Evolutionary conservation across 2,797 vertebrate species (phyloP), one percentile per base, ranked within the genome.

Genomic region (Peromyscus aztecus): DNA sequence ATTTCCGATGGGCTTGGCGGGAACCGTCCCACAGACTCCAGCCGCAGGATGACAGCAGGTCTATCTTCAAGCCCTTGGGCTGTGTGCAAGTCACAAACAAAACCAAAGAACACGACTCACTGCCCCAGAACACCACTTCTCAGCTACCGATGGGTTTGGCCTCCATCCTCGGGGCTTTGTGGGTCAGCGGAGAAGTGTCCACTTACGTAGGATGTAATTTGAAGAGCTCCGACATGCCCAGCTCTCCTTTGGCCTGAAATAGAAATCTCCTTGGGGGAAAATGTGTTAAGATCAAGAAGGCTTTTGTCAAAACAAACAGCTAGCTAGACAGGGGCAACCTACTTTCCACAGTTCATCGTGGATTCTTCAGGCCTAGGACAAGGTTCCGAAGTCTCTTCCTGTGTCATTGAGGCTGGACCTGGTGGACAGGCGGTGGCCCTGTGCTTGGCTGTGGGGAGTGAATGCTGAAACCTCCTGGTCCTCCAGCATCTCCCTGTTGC

Each of bases 201-300:
- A 97, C 97, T 98, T 98, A 96, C 8, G 40, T 6, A 94, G 92
- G 97, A 75, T 97, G 37, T 98, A 97, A 98, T 98, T 97, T 97
- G 94, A 96, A 88, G 95, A 91, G 94, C 55, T 96, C 67, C 63
- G n/a, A 93, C 84, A 95, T 92, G 88, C 49, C 83, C 75, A 96
- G 81, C 73, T 97, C 43, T 34, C 71, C 83, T 75, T 94, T 82
- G 91, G 81, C 84, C 75, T 91, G 89, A 96, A 97, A 97, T 97
- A 97, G 96, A 97, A 89, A 89, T 65, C 23, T 94, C 55, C 88
- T 87, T 21, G 34, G 88, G 83, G 96, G n/a, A 40, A 95, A 73
- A 31, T 31, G 76, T 37, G 75, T 94, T 89, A 3, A 24, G 91
- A 76, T 89, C 85, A 92, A 78, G 90, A 92, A 91, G 49, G 21